Base-by-base conservation (phyloP, 2,797 vertebrate species). In the Apogon hyalosoma region DNA sequence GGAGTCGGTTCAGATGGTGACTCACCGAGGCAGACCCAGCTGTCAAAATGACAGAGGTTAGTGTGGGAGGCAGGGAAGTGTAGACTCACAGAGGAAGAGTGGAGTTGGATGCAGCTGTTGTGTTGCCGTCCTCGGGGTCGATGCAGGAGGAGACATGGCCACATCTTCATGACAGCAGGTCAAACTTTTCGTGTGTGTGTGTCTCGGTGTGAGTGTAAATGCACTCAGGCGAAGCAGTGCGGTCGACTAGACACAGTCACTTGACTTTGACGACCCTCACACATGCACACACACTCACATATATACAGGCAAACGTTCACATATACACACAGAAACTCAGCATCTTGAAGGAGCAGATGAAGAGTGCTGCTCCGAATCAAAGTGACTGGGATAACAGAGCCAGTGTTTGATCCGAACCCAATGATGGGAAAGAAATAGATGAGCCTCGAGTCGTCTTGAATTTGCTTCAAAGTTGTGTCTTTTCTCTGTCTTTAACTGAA, bases 101-200 rank as follows among this genome's bases (percentile, higher is more conserved):
- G 24, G 21, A 54, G 67, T 7, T 63, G 54, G 74, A 61, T 73
- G 63, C 78, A 77, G 63, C 69, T 62, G 73, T 50, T 73, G 50
- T 63, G 58, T 39, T 65, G 38, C 18, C 57, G 75, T 80, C 81
- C 76, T 78, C 36, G 6, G 69, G 84, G 78, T 71, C 47, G 50
- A 65, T 66, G 18, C 61, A 61, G 65, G 49, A 80, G 57, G 63
- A 75, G 12, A 63, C 58, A 15, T 14, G 11, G 53, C 59, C 66
- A 74, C 70, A 61, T 79, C 72, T 76, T 21, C 42, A 7, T 80
- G 83, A 88, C 70, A 75, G 83, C 69, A 39, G 73, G 82, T 74
- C 76, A 66, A 63, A 54, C 63, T 52, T 6, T 59, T 38, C 53
- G 12, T n/a, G 54, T 51, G 40, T 57, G 48, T 47, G 40, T 47